Conservation (phyloP, 2,113 vertebrate species). For the Benthochromis sp. region DNA sequence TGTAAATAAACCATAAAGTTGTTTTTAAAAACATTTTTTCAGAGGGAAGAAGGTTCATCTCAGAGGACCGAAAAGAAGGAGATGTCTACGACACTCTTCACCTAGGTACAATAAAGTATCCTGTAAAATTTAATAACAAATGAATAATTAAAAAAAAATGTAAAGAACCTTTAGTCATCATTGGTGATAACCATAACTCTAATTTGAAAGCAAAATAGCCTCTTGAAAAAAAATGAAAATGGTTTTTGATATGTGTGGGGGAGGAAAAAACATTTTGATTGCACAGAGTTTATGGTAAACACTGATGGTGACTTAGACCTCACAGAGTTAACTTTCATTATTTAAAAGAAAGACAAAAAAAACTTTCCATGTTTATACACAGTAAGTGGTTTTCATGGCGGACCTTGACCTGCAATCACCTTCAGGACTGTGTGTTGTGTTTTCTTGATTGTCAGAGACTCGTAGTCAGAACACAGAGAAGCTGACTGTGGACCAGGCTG, state of each 20-base stretch:
- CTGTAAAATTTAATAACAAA: background rate
- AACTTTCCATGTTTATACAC: background rate
- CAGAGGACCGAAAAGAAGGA: conserved; percentile 79
- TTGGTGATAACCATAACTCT: background rate
- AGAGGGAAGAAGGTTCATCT: conserved; percentile 90
- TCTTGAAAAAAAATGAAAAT: background rate
- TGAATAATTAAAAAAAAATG: background rate
- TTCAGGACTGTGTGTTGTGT: background rate
- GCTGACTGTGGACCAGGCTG: conserved; percentile 76
- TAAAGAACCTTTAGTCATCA: background rate
- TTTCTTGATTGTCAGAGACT: conserved; percentile 70
- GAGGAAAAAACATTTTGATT: accelerated
- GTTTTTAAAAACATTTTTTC: background rate
- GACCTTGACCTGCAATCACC: background rate
- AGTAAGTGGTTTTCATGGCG: background rate
- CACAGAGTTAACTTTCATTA: background rate
- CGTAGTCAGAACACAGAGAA: conserved; percentile 78
- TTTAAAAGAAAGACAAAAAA: accelerated
- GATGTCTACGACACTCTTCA: conserved; percentile 75
- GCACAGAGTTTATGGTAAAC: background rate
- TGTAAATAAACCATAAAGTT: background rate
- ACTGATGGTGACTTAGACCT: background rate
- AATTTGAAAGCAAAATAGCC: background rate
- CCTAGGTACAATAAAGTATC: conserved; percentile 65
- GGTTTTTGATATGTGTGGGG: background rate